These are phyloP conservation scores for Sitta europaea DNA, from an alignment of 2,113 vertebrate species.

Conservation along the genomic window DNA sequence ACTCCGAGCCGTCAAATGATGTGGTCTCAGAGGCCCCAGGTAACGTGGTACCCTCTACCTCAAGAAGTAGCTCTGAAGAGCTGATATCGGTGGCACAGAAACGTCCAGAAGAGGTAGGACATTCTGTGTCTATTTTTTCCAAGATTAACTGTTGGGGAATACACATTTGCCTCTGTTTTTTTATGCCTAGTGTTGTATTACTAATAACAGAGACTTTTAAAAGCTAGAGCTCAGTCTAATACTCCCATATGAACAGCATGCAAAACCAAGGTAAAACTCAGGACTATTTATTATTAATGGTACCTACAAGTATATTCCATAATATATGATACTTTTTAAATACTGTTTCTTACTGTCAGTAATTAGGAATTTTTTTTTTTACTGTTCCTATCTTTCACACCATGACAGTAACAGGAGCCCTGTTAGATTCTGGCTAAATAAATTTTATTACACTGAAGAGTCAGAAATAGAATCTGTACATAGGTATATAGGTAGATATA, in stretches of 20 bases:
- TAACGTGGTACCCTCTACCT: slow-evolving; percentile 65
- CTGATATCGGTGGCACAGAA: slow-evolving; percentile 66
- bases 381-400: background rate
- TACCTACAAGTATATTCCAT: background rate
- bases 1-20: slow-evolving; percentile 68
- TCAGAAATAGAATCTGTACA: background rate
- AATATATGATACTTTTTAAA: background rate
- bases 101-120: slow-evolving; percentile 69
- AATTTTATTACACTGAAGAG: background rate
- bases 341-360: background rate
- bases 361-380: background rate
- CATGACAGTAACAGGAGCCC: background rate
- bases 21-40: slow-evolving; percentile 68
- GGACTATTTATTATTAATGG: background rate
- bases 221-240: background rate
- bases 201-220: background rate
- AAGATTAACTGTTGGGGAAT: background rate
- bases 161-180: background rate
- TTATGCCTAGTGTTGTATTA: background rate
- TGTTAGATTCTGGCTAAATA: background rate
- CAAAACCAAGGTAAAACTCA: background rate
- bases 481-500: background rate
- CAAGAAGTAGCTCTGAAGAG: slow-evolving; percentile 71
- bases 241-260: background rate
- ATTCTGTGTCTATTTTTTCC: slow-evolving; percentile 53